These are phyloP conservation scores for Papilio polyxenes DNA, from an alignment of 1,140 invertebrate genomes.

Conservation along the genomic window DNA sequence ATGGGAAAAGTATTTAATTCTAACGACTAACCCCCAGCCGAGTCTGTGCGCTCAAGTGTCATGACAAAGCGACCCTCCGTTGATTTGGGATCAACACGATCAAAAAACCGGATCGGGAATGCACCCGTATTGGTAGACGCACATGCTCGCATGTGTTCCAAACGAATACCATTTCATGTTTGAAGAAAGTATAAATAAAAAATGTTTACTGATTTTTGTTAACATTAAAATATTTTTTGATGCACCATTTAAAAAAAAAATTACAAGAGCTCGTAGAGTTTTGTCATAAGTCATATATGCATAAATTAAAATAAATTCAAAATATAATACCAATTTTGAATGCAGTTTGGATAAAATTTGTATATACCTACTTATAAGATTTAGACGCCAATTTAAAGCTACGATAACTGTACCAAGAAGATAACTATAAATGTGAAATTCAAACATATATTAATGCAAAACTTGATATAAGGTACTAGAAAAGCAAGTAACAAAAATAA, in stretches of 20 bases:
- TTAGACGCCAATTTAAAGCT: neutral
- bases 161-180: slow-evolving; percentile 17
- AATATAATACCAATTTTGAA: neutral
- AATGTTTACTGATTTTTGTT: slow-evolving; percentile 17
- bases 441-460: neutral
- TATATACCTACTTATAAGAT: neutral
- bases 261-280: neutral
- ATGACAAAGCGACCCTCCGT: slow-evolving; percentile 76
- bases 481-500: neutral
- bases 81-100: slow-evolving; percentile 73
- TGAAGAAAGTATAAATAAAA: slow-evolving; percentile 24
- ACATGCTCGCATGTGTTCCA: slow-evolving; percentile 47
- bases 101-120: slow-evolving; percentile 75
- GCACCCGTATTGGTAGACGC: slow-evolving; percentile 70
- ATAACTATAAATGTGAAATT: neutral
- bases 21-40: slow-evolving; percentile 71
- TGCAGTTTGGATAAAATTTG: too few relatives aligned
- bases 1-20: slow-evolving; percentile 54
- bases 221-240: slow-evolving; percentile 1
- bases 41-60: slow-evolving; percentile 75
- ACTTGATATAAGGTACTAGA: neutral
- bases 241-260: neutral
- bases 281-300: neutral
- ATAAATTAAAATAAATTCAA: neutral
- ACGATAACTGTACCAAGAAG: neutral